Base-by-base conservation (phyloP, 2,113 vertebrate genomes). In the Salvelinus namaycush region DNA sequence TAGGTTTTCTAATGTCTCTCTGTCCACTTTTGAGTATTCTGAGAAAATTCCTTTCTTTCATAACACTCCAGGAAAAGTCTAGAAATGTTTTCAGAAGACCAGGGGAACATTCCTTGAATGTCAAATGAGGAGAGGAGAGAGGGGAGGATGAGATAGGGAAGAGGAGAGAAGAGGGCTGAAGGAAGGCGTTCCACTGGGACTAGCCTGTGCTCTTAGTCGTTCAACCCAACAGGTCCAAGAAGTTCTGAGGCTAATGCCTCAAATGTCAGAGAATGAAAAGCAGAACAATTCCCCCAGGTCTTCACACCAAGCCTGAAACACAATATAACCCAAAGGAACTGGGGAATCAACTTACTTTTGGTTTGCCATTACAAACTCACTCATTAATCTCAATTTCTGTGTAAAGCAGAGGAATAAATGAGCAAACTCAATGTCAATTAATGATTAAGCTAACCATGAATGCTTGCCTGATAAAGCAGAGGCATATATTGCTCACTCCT, bases 301-400 rank as follows among this genome's bases (percentile, higher is more conserved):
- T 34, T 57, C 72, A 31, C 51, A 27, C 72, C n/a, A 13, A 62
- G 24, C 9, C 9, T 72, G 88, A 72, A 87, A 87, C 81, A 87
- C 84, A 49, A 80, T 65, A 81, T 79, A 84, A 85, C 84, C 83
- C 79, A 51, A 6, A 54, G 3, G 59, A 22, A 62, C n/a, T 62
- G 68, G 20, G n/a, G 34, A n/a, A 49, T 70, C 68, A 70, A 70
- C 44, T 20, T 13, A 70, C 27, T 34, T 68, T 31, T 14, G 18
- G 18, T 22, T 22, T 70, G 68, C 44, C n/a, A 24, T 66, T 66
- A 66, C 39, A 27, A 66, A 66, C 64, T 24, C 26, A 66, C 8
- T 22, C 59, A 20, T 62, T 8, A 13, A 11, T 62, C 59, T 22
- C 7, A 24, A 62, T 62, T 62, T 20, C 20, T 8, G 59, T 62